phyloP scores from a whole-genome alignment of 2,888 invertebrate genomes.

The Athalia cordata region DNA sequence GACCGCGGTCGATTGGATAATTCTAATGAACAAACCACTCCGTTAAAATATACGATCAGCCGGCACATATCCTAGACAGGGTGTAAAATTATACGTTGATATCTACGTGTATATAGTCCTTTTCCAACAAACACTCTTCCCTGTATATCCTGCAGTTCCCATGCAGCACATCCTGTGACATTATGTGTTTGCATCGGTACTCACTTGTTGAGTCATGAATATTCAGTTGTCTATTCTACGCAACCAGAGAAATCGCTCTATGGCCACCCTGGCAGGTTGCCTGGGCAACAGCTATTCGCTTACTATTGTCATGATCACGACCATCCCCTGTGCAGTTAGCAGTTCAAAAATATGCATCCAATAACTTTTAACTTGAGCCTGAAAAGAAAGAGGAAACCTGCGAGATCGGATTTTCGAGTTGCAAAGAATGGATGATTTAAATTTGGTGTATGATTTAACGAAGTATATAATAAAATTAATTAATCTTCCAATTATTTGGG shows the following conservation, averaged over 20 bases:
- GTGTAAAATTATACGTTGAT: conserved; percentile 23
- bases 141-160: background rate
- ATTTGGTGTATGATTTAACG: background rate
- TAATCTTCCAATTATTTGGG: background rate
- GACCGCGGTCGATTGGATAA: conserved; percentile 23
- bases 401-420: no score
- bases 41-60: background rate
- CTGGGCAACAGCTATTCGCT: conserved; percentile 3
- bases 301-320: background rate
- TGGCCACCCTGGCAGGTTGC: conserved; percentile 29
- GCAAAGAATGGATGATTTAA: no score
- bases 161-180: conserved; percentile 9
- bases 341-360: background rate
- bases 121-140: conserved; percentile 18
- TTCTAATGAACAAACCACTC: background rate
- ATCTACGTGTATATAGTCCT: conserved; percentile 11
- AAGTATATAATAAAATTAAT: background rate
- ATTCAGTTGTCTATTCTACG: conserved; percentile 18
- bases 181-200: conserved; percentile 34
- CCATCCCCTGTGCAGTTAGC: background rate
- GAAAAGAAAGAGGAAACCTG: background rate
- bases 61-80: background rate
- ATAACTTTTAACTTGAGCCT: background rate
- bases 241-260: background rate
- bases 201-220: conserved; percentile 43